These are phyloP conservation scores for Clarias macrocephalus DNA, from an alignment of 2,113 vertebrate species.

Conservation along the genomic window DNA sequence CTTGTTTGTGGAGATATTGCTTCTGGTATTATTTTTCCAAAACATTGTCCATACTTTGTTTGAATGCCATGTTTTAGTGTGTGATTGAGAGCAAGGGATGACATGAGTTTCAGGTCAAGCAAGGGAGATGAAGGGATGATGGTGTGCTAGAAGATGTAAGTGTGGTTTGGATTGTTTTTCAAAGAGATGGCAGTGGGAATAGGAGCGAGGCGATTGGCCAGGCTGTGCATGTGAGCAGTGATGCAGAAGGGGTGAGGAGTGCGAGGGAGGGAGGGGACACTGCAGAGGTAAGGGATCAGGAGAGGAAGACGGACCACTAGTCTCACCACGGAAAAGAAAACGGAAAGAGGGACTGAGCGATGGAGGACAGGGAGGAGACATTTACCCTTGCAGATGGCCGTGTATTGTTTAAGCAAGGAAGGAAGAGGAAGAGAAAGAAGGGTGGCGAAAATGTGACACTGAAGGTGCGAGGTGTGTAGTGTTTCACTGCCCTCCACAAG, in stretches of 20 bases:
- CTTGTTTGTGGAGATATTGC: neutral
- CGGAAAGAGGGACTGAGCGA: constrained; percentile 15
- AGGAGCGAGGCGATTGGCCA: constrained; percentile 34
- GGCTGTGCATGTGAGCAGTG: constrained; percentile 54
- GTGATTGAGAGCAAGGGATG: no score
- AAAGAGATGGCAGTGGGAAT: constrained; percentile 27
- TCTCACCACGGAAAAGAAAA: constrained; percentile 12
- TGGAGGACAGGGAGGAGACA: constrained; percentile 42
- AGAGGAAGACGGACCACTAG: constrained; percentile 24
- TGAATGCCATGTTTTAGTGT: neutral
- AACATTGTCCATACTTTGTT: neutral
- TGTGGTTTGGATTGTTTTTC: constrained; percentile 30
- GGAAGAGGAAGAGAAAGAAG: constrained; percentile 50
- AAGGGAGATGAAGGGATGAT: neutral
- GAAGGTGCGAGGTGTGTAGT: constrained; percentile 66
- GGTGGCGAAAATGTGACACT: constrained; percentile 55
- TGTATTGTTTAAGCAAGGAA: constrained; percentile 46
- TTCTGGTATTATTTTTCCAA: neutral
- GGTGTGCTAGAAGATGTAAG: neutral
- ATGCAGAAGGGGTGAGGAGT: constrained; percentile 29
- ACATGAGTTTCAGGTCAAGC: neutral
- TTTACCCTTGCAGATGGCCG: constrained; percentile 37
- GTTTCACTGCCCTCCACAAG: constrained; percentile 52
- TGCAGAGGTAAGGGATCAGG: constrained; percentile 56
- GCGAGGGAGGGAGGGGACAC: constrained; percentile 49